Conservation (phyloP, 2,888 invertebrate species). For the Onchidella celtica region DNA sequence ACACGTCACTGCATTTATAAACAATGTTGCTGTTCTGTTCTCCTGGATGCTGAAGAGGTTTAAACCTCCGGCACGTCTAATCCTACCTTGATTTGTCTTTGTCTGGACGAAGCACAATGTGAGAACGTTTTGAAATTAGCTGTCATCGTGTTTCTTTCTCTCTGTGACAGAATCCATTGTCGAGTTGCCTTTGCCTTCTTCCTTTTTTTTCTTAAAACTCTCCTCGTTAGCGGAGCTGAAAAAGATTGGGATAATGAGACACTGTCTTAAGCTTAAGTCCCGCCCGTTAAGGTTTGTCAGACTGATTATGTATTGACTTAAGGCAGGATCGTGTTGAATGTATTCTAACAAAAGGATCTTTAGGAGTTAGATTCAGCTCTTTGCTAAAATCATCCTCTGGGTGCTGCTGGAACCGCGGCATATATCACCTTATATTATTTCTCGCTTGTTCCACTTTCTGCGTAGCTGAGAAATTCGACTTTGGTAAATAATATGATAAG, state of each 20-base stretch:
- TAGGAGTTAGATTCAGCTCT: too few species aligned
- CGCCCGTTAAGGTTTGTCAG: too few species aligned
- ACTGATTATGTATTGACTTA: too few species aligned
- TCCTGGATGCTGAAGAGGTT: not conserved
- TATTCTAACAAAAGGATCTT: too few species aligned
- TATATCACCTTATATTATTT: too few species aligned
- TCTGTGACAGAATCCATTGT: too few species aligned
- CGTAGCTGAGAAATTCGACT: too few species aligned
- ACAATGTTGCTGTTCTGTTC: not conserved
- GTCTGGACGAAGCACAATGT: not conserved
- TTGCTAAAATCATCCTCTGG: too few species aligned
- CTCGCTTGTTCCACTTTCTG: too few species aligned
- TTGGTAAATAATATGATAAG: too few species aligned
- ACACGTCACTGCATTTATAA: not conserved
- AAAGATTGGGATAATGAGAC: not conserved
- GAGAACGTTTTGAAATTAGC: not conserved
- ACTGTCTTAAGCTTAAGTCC: not conserved
- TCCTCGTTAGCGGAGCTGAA: not conserved
- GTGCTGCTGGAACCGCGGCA: too few species aligned
- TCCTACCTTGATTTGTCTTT: conserved; percentile 24
- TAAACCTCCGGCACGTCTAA: not conserved
- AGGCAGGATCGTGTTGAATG: too few species aligned
- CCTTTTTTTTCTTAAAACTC: not conserved
- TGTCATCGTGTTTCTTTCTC: not conserved
- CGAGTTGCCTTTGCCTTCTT: not conserved